Evolutionary conservation across 2,888 invertebrate species (phyloP).

Genomic region (Orthosia gracilis): DNA sequence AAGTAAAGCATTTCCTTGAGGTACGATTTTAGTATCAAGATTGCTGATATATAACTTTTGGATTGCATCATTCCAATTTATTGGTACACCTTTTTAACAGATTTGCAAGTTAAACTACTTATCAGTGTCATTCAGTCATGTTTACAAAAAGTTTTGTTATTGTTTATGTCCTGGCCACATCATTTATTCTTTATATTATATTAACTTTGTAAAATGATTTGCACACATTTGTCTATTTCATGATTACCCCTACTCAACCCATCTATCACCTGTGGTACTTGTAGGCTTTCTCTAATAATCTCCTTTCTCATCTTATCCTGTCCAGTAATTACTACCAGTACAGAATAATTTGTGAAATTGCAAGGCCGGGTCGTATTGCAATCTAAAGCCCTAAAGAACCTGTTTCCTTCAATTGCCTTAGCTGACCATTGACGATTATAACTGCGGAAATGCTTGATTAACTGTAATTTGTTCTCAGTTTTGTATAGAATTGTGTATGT

Average conservation of each 20-base stretch:
- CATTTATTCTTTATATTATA: neutral
- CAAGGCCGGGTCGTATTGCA: conserved; percentile 41
- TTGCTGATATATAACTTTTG: neutral
- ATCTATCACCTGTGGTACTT: conserved; percentile 11
- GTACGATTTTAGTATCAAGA: neutral
- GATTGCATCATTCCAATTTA: neutral
- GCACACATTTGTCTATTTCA: too few relatives aligned
- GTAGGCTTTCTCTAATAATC: neutral
- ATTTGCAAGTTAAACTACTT: neutral
- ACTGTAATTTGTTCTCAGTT: conserved; percentile 42
- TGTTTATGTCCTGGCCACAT: too few relatives aligned
- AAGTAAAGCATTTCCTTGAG: neutral
- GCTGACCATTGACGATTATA: conserved; percentile 45
- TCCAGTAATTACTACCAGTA: conserved; percentile 22
- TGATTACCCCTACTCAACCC: conserved; percentile 8
- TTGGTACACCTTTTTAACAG: neutral
- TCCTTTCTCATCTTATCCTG: neutral
- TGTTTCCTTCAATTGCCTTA: conserved; percentile 38
- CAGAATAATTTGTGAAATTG: conserved; percentile 37
- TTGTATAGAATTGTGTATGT: neutral
- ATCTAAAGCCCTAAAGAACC: conserved; percentile 49
- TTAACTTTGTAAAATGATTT: neutral
- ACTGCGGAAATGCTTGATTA: conserved; percentile 33
- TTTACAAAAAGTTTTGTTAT: neutral
- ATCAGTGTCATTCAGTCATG: neutral